Conservation (phyloP, 2,888 invertebrate species). For the Lymantria dispar region DNA sequence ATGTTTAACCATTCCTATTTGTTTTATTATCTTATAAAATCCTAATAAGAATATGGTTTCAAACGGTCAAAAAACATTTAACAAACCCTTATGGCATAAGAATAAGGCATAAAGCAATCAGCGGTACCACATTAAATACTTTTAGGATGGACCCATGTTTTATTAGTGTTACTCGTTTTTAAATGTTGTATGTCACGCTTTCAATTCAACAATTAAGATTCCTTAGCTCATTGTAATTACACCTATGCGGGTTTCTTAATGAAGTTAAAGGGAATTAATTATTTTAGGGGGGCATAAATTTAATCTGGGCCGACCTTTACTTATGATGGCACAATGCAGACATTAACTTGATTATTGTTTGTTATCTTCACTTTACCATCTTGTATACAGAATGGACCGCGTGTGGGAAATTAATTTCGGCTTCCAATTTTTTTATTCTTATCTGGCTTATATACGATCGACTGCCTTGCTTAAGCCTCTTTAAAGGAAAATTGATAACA, state of each 20-base stretch:
- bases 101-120: too few relatives aligned
- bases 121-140: too few relatives aligned
- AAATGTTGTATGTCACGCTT: conserved; percentile 41
- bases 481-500: too few relatives aligned
- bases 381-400: conserved; percentile 27
- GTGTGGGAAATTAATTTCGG: conserved; percentile 18
- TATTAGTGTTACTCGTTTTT: conserved; percentile 5
- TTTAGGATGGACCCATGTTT: too few relatives aligned
- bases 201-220: conserved; percentile 81
- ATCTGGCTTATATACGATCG: too few relatives aligned
- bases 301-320: conserved; percentile 74
- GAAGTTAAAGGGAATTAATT: conserved; percentile 82
- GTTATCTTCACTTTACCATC: conserved; percentile 50
- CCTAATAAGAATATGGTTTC: too few relatives aligned
- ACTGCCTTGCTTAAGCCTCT: too few relatives aligned
- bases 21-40: too few relatives aligned
- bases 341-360: conserved; percentile 52
- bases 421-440: not conserved
- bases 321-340: conserved; percentile 63
- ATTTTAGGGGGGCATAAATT: conserved; percentile 77
- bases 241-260: conserved; percentile 82
- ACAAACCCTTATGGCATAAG: too few relatives aligned
- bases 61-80: too few relatives aligned
- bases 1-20: too few relatives aligned
- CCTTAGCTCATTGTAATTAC: conserved; percentile 81